Evolutionary conservation across 1,140 invertebrate genomes (phyloP).

Genomic region (Zaprionus camerounensis): DNA sequence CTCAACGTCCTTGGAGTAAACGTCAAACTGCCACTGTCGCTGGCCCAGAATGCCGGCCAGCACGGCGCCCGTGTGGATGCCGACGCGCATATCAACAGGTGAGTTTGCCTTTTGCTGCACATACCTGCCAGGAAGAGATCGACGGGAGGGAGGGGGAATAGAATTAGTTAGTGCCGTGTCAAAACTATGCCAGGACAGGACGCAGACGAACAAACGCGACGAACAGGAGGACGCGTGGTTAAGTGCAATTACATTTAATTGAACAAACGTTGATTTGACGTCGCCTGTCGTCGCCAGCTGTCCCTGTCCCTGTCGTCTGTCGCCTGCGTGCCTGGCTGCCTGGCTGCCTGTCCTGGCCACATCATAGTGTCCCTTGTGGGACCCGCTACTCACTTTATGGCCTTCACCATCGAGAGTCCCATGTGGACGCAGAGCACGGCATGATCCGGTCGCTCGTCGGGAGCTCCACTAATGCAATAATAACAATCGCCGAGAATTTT

Average conservation of each 20-base stretch:
- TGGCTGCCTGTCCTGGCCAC: too few species aligned
- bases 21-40: constrained; percentile 99
- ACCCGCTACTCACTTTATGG: constrained; percentile 92
- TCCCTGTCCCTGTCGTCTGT: constrained; percentile 6
- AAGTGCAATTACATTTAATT: constrained; percentile 80
- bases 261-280: constrained; percentile 76
- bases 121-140: constrained; percentile 87
- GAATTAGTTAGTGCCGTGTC: constrained; percentile 21
- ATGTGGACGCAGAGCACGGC: constrained; percentile 97
- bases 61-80: constrained; percentile 98
- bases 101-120: constrained; percentile 98
- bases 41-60: constrained; percentile 98
- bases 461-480: constrained; percentile 97
- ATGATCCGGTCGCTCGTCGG: constrained; percentile 94
- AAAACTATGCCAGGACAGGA: constrained; percentile 17
- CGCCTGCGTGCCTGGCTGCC: constrained; percentile 11
- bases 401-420: constrained; percentile 98
- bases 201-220: not conserved
- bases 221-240: constrained; percentile 55
- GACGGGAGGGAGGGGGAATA: not conserved
- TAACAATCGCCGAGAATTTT: constrained; percentile 98
- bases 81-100: constrained; percentile 98
- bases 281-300: constrained; percentile 36
- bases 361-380: not conserved
- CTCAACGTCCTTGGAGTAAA: constrained; percentile 98